Evolutionary conservation across 1,140 invertebrate species (phyloP), one percentile per base, ranked within the genome.

Genomic region (Stenopsyche tienmushanensis): DNA sequence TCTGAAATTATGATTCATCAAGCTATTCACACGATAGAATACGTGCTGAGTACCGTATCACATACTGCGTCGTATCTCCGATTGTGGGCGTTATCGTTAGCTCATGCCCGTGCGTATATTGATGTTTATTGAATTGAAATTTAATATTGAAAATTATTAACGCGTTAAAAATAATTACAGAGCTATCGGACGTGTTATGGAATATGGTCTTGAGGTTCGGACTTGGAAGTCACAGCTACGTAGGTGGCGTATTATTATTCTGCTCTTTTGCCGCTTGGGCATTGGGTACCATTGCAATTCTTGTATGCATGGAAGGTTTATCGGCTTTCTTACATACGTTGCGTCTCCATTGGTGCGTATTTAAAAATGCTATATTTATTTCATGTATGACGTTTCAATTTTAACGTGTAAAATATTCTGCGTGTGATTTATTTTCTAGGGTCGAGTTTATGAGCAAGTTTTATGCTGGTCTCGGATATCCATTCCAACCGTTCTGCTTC

Each of bases 241-340:
- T 83, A 20, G 83, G 86, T 34, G 80, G 80, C 17, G 73, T 91
- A 13, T 75, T 87, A 1, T 77, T 97, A 10, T 96, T 88, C 72
- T 64, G 90, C 1, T 80, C 91, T 1, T 98, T 98, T 78, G 86
- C 83, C 17, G 84, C 86, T 54, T 99, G 96, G 93, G 88, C 91
- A 13, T 62, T 87, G 62, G 87, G 96, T 72, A 94, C 94, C 8
- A 76, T 99, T 55, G 88, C 88, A 74, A 90, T 97, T 80, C 83
- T 98, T 64, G 86, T 98, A 55, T 80, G 95, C 76, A 96, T 99
- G 97, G 97, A 99, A 83, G 97, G 97, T 0, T 82, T 99, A 1
- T 98, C 96, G 21, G 97, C 97, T 44, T 99, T 99, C 82, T 83
- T 99, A 58, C 97, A 99, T 74, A 97, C 96, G 1, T 86, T 99